phyloP scores from a whole-genome alignment of 2,888 invertebrate species.

The Napeogenes inachia region DNA sequence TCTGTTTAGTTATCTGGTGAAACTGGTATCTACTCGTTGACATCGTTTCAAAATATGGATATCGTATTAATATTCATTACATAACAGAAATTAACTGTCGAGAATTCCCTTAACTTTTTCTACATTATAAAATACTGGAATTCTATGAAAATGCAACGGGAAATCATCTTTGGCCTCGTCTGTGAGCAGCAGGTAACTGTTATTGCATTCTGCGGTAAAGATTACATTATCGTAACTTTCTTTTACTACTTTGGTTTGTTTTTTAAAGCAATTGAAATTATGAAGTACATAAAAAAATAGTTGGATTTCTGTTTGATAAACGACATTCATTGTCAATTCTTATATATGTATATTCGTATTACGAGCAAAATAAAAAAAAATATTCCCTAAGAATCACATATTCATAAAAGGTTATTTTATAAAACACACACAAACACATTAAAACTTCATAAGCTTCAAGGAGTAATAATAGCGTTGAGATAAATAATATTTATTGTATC shows the following conservation, averaged over 20 bases:
- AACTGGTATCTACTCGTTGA: conserved; percentile 10
- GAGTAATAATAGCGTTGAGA: conserved; percentile 14
- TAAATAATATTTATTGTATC: conserved; percentile 17
- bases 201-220: conserved; percentile 47
- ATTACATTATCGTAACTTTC: conserved; percentile 1
- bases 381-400: no score
- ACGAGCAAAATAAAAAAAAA: no score
- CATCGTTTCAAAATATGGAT: conserved; percentile 14
- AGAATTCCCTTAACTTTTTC: conserved; percentile 15
- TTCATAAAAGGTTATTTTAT: no score
- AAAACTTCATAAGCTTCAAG: no score
- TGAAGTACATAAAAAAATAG: no score
- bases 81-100: conserved; percentile 19
- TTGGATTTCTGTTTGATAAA: no score
- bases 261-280: no score
- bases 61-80: conserved; percentile 23
- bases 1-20: neutral
- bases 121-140: conserved; percentile 18
- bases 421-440: no score
- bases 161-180: conserved; percentile 14
- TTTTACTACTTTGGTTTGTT: neutral
- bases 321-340: no score
- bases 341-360: no score
- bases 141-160: conserved; percentile 26
- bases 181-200: conserved; percentile 42